phyloP scores from a whole-genome alignment of 1,140 invertebrate species.

The Helicoverpa zea region DNA sequence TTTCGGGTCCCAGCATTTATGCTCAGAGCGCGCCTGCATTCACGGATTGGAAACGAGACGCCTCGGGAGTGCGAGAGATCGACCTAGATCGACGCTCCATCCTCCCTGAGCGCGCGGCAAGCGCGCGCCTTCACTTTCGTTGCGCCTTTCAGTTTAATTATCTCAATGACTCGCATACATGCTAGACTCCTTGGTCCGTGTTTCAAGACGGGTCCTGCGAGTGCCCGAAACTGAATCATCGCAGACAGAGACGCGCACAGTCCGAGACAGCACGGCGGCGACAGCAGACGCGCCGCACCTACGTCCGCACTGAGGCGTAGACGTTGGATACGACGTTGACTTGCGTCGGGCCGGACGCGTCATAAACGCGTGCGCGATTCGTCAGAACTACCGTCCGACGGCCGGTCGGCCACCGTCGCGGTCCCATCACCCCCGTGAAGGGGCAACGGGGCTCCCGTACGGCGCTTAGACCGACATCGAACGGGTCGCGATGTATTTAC shows the following conservation, averaged over 20 bases:
- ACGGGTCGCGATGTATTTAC: slow-evolving; percentile 76
- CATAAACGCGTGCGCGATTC: slow-evolving; percentile 80
- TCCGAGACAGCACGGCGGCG: slow-evolving; percentile 18
- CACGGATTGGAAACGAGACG: no score
- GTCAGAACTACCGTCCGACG: slow-evolving; percentile 65
- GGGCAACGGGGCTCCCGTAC: slow-evolving; percentile 60
- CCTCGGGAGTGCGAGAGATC: slow-evolving; percentile 9
- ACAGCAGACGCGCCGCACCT: slow-evolving; percentile 65
- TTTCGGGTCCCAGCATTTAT: no score
- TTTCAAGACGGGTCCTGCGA: slow-evolving; percentile 96
- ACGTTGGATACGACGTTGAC: slow-evolving; percentile 63
- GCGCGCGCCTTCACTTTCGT: slow-evolving; percentile 88
- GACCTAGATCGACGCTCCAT: slow-evolving; percentile 71
- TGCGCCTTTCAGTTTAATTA: slow-evolving; percentile 89
- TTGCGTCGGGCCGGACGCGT: slow-evolving; percentile 73
- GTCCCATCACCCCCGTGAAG: slow-evolving; percentile 42
- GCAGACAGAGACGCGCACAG: slow-evolving; percentile 91
- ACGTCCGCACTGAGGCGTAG: slow-evolving; percentile 8
- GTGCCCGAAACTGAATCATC: slow-evolving; percentile 85
- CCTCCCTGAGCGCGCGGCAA: slow-evolving; percentile 80
- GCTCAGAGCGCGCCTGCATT: slow-evolving; percentile 49
- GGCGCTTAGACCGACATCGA: slow-evolving; percentile 68
- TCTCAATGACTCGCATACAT: slow-evolving; percentile 92
- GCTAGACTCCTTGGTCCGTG: slow-evolving; percentile 97
- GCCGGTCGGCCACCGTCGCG: slow-evolving; percentile 62